Evolutionary conservation across 2,888 invertebrate genomes (phyloP), one percentile per base, ranked within the genome.

Genomic region (Lysandra coridon): DNA sequence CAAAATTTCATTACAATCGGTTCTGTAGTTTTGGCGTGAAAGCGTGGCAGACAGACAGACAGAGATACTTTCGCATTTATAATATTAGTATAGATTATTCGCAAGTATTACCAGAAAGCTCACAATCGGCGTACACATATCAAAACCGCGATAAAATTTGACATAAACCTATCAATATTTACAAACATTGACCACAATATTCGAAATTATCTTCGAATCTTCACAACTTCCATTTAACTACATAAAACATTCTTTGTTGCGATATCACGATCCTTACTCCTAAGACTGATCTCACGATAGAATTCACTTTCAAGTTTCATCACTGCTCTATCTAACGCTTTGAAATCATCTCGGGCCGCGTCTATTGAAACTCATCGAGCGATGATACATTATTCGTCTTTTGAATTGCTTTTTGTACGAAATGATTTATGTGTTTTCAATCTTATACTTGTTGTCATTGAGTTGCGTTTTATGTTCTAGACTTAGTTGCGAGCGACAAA

Each of bases 151-250:
- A 80, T 80, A 69, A n/a, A 69, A 79, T 79, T 57, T 53, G 33
- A 57, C 76, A 76, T 30, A 76, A 76, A 33, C 4, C 64, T 69
- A 77, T 37, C 80, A 82, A 84, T 89, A 86, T 90, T 90, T 88
- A 86, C 82, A 84, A 87, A 86, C 88, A 89, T 87, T 88, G 89
- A 91, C 92, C 91, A 86, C 90, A 83, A 81, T 84, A 69, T 40
- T 12, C 57, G 75, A 78, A 85, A 84, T 84, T 84, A 62, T 79
- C 75, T 40, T 49, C 44, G 1, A 40, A 74, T 76, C 76, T 76
- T 76, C 76, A 74, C 57, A 57, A 57, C 74, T 74, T 75, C 62
- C 23, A 60, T 79, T 79, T 49, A 79, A 23, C 79, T 30, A 57
- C 60, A 23, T n/a, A 74, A 57, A 40, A 60, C 40, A 74, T 60